Percentiles rank a stretch among this genome's conserved stretches.
Conservation (phyloP, 92 coral and sea anemone species). For the Palythoa grandis region DNA sequence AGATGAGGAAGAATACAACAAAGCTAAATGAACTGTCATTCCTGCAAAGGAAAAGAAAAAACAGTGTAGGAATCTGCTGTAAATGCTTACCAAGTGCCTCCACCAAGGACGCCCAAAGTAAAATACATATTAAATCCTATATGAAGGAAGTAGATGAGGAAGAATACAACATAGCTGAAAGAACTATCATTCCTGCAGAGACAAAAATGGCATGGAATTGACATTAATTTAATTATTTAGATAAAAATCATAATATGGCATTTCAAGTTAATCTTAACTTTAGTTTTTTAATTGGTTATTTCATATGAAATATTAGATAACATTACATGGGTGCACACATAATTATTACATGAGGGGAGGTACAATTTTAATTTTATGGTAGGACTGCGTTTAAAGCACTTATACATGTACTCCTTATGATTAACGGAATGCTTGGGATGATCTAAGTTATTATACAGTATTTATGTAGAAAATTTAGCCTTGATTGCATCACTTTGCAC, state of each 20-base stretch:
- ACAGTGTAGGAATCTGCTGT: slow-evolving; percentile 2
- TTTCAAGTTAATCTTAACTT: background rate
- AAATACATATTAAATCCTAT: slow-evolving; percentile 46
- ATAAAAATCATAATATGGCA: background rate
- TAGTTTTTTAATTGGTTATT: background rate
- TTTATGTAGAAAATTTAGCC: too few species aligned
- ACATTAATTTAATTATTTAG: background rate
- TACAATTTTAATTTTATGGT: too few species aligned
- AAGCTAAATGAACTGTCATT: slow-evolving; percentile 99
- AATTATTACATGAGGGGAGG: too few species aligned
- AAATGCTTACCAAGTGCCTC: slow-evolving; percentile 41
- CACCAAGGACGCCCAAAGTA: slow-evolving; percentile 31
- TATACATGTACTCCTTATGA: too few species aligned
- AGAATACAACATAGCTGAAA: slow-evolving; percentile 47
- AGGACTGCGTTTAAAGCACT: too few species aligned
- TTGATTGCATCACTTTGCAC: too few species aligned
- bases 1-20: slow-evolving; percentile 86
- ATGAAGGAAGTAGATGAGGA: slow-evolving; percentile 48
- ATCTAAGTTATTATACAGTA: too few species aligned
- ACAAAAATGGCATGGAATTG: slow-evolving; percentile 18
- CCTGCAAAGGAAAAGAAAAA: slow-evolving; percentile 70
- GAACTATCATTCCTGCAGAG: slow-evolving; percentile 53
- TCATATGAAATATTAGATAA: too few species aligned
- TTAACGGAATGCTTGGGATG: too few species aligned
- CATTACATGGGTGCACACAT: too few species aligned